Conservation (phyloP, 2,797 vertebrate genomes). For the Coracias cyanogaster region DNA sequence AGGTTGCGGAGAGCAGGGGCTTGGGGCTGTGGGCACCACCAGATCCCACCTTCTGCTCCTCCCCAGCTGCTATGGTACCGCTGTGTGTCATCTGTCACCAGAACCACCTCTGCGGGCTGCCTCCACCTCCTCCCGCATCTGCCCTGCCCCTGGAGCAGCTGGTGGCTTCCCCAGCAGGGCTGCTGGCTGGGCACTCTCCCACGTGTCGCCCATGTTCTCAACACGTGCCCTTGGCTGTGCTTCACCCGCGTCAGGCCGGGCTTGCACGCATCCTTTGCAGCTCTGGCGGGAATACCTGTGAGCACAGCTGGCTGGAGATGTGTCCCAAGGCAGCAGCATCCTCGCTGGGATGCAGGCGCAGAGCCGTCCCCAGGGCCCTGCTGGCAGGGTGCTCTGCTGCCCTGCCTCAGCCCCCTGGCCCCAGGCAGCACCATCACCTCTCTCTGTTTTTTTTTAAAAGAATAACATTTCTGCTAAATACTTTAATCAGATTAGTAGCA, state of each 20-base stretch:
- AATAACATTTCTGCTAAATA: slow-evolving; percentile 84
- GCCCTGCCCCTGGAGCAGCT: background rate
- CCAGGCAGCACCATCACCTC: slow-evolving; percentile 42
- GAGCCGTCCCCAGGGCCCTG: rapidly evolving
- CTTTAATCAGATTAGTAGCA: slow-evolving; percentile 83
- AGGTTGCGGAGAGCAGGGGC: background rate
- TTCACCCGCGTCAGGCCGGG: rapidly evolving
- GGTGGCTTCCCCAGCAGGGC: background rate
- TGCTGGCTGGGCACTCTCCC: rapidly evolving
- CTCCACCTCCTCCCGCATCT: background rate
- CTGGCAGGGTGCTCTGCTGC: background rate
- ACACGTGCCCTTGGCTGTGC: background rate
- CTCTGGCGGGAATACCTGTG: rapidly evolving
- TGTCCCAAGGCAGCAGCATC: background rate
- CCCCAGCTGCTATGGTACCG: background rate
- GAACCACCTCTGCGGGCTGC: background rate
- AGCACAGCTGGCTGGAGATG: background rate
- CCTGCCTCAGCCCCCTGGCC: background rate
- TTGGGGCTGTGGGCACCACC: background rate
- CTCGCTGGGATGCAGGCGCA: rapidly evolving
- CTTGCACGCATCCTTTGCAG: background rate
- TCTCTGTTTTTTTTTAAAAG: slow-evolving; percentile 65
- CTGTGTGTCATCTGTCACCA: rapidly evolving
- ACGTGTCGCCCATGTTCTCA: rapidly evolving
- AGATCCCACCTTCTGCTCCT: background rate